Evolutionary conservation across 2,888 invertebrate genomes (phyloP).

Genomic region (Neoaliturus tenellus): DNA sequence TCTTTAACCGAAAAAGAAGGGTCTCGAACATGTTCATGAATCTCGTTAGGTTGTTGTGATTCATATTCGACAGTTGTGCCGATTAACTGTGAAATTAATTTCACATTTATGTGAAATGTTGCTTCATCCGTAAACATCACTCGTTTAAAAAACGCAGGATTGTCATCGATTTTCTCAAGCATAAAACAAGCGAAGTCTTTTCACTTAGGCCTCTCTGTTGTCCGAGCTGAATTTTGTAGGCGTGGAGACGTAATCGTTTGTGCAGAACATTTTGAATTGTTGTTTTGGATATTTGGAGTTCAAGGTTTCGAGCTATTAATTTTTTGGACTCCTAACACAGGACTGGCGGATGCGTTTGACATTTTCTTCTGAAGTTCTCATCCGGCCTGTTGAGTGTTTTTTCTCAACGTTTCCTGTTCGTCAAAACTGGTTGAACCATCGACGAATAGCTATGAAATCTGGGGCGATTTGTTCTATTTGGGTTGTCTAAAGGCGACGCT

Average conservation of each 20-base stretch:
- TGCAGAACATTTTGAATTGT: constrained; percentile 45
- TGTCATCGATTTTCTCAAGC: neutral
- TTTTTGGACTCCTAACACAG: constrained; percentile 25
- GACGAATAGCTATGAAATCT: too few relatives aligned
- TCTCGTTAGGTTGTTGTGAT: constrained; percentile 41
- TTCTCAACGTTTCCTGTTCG: constrained; percentile 28
- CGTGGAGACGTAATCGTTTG: constrained; percentile 32
- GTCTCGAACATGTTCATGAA: constrained; percentile 25
- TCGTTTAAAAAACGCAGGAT: neutral
- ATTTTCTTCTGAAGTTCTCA: constrained; percentile 23
- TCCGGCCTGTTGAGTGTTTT: too few relatives aligned
- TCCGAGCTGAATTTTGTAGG: constrained; percentile 47
- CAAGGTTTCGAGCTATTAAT: constrained; percentile 3
- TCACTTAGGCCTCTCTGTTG: constrained; percentile 27
- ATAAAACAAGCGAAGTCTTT: constrained; percentile 23
- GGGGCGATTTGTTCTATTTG: too few relatives aligned
- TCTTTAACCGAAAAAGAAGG: constrained; percentile 39
- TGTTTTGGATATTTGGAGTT: constrained; percentile 14
- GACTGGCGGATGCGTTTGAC: neutral
- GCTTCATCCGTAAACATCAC: constrained; percentile 14
- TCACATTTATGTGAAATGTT: constrained; percentile 36
- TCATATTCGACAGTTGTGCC: constrained; percentile 36
- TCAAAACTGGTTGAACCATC: constrained; percentile 15
- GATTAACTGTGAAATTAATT: too few relatives aligned
- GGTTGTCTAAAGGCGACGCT: too few relatives aligned